These are phyloP conservation scores for Lycocorax pyrrhopterus DNA, from an alignment of 2,113 vertebrate species.

Conservation along the genomic window DNA sequence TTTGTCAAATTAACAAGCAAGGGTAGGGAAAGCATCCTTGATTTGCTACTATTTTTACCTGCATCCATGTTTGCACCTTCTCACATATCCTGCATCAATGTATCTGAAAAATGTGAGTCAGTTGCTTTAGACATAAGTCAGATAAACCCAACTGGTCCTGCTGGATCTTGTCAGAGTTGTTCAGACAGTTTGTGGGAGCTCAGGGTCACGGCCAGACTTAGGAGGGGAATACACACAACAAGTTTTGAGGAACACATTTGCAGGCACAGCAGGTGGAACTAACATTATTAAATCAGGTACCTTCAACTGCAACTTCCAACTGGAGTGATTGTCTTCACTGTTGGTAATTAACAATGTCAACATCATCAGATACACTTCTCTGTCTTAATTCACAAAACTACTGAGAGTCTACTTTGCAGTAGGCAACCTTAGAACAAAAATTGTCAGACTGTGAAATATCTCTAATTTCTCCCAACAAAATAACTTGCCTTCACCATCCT, in stretches of 20 bases:
- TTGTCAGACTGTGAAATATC: neutral
- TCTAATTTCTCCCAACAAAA: neutral
- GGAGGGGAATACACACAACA: neutral
- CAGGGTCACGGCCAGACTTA: neutral
- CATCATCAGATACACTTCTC: neutral
- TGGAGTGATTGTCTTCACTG: neutral
- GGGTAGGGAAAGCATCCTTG: neutral
- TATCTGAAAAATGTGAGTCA: neutral
- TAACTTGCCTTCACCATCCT: neutral
- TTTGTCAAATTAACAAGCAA: neutral
- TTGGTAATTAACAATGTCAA: neutral
- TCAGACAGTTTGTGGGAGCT: neutral
- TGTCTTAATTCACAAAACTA: neutral
- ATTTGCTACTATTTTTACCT: slow-evolving; percentile 36
- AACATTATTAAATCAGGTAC: neutral
- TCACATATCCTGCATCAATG: neutral
- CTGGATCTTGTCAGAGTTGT: neutral
- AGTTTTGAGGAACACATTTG: neutral
- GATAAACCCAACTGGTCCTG: neutral
- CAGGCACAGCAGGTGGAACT: neutral
- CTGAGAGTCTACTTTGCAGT: neutral
- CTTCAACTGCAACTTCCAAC: neutral
- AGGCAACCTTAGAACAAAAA: neutral
- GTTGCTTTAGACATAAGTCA: neutral
- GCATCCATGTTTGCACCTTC: neutral